These are phyloP conservation scores for Setophaga kirtlandii DNA, from an alignment of 2,113 vertebrate genomes.

Conservation along the genomic window DNA sequence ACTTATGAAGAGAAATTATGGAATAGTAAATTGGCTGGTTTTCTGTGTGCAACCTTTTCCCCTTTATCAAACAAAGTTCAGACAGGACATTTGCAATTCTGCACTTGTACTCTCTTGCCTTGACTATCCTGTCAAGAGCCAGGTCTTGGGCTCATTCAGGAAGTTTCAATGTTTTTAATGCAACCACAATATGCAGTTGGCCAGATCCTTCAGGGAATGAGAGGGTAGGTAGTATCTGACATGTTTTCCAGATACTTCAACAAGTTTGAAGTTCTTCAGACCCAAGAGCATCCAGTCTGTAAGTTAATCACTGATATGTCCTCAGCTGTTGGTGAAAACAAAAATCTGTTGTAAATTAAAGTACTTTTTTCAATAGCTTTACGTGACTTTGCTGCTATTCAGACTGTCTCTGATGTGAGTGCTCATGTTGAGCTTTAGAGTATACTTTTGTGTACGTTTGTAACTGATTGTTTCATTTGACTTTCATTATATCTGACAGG, in stretches of 20 bases:
- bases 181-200: background rate
- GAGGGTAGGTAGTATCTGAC: background rate
- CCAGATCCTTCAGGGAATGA: background rate
- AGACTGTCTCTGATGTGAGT: background rate
- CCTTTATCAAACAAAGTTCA: background rate
- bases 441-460: background rate
- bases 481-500: slow-evolving; percentile 53
- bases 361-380: background rate
- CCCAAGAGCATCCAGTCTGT: background rate
- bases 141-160: background rate
- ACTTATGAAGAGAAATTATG: background rate
- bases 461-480: slow-evolving; percentile 18
- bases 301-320: slow-evolving; percentile 31
- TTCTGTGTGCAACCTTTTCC: background rate
- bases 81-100: background rate
- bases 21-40: background rate
- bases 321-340: slow-evolving; percentile 35
- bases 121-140: background rate
- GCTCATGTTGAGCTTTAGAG: background rate
- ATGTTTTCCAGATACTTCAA: slow-evolving; percentile 11
- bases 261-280: slow-evolving; percentile 9
- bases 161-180: background rate
- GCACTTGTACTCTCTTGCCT: background rate
- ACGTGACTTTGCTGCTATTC: background rate
- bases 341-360: slow-evolving; percentile 59